phyloP scores from a whole-genome alignment of 2,888 invertebrate species.

The Lomographa bimaculata region DNA sequence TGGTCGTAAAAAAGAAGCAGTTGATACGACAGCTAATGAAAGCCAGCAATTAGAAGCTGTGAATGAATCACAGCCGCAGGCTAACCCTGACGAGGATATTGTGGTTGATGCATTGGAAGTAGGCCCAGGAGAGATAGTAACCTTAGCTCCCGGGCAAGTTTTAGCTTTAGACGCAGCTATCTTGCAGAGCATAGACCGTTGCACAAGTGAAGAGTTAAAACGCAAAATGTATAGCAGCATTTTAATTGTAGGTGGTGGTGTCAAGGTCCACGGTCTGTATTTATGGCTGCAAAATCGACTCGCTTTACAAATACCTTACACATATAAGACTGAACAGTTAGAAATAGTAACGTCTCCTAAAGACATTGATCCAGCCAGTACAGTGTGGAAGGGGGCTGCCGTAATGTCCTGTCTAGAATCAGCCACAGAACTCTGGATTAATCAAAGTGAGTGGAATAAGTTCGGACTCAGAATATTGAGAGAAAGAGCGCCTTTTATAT shows the following conservation, averaged over 20 bases:
- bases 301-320: conserved; percentile 91
- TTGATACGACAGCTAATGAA: conserved; percentile 66
- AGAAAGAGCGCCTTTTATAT: conserved; percentile 96
- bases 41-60: conserved; percentile 75
- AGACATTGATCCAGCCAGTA: conserved; percentile 95
- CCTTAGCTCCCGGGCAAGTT: conserved; percentile 90
- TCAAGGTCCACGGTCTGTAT: conserved; percentile 92
- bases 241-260: conserved; percentile 95
- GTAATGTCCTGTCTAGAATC: conserved; percentile 97
- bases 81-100: conserved; percentile 87
- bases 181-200: conserved; percentile 95
- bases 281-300: conserved; percentile 95
- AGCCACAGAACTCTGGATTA: conserved; percentile 96
- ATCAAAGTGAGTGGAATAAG: conserved; percentile 92
- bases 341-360: conserved; percentile 96
- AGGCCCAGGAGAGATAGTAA: conserved; percentile 85
- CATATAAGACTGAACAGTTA: conserved; percentile 91
- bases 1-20: conserved; percentile 83
- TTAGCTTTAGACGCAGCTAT: conserved; percentile 96
- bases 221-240: conserved; percentile 97
- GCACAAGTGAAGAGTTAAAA: conserved; percentile 94
- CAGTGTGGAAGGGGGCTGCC: conserved; percentile 97
- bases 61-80: conserved; percentile 74
- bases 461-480: conserved; percentile 92
- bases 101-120: conserved; percentile 86